Evolutionary conservation across 1,140 invertebrate genomes (phyloP), one percentile per base, ranked within the genome.

Genomic region (Pseudomyrmex concolor): DNA sequence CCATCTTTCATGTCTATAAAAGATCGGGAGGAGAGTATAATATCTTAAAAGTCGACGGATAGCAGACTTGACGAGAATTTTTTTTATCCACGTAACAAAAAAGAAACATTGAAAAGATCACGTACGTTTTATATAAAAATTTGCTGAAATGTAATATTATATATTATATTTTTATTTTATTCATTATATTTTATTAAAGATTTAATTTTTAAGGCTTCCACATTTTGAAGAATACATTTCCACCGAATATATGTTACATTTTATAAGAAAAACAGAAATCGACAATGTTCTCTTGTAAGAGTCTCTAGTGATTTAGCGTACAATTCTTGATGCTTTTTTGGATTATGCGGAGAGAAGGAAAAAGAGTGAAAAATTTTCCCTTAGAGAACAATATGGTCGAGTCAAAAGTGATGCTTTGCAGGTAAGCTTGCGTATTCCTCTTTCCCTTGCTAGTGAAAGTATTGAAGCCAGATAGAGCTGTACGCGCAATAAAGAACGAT

Each of bases 21-120:
- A n/a, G 15, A 22, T 5, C 17, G 25, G 25, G 9, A 15, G 48
- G 25, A 51, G 19, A n/a, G 63, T 68, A 70, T 66, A 77, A 77
- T 78, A 78, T 70, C 17, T 78, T 78, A 70, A 70, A 78, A 70
- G 64, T 78, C 76, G 13, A 43, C 17, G 48, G 45, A 22, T 34
- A 19, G 43, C 43, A 48, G 13, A 45, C 34, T 57, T 19, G 51
- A 57, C 51, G 34, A 68, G 43, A 25, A 51, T 70, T 70, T 9
- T 57, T 68, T 77, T 17, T 55, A 57, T 68, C 17, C 13, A 19
- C 59, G 51, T 45, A 4, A 15, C 25, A 2, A 57, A 68, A 57
- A 1, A 22, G 15, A 59, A 78, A 25, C 15, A 22, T 15, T 17
- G 57, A 57, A 48, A 43, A 34, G 34, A 34, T 34, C 34, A 68